Base-by-base conservation (phyloP, 2,113 vertebrate species). In the Campylomormyrus numenius region DNA sequence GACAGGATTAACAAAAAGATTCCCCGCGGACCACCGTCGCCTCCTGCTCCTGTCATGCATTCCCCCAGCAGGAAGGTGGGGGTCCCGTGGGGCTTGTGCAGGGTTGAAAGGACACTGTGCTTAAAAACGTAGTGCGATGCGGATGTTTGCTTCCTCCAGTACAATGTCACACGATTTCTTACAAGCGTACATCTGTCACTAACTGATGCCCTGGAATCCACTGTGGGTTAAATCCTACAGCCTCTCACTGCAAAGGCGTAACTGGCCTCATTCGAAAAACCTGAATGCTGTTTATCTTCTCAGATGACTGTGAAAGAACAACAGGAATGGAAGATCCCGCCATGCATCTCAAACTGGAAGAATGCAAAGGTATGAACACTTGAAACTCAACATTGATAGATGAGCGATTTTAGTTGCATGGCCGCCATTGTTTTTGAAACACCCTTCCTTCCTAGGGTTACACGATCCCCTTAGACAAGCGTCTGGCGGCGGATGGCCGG, bases 251-350 rank as follows among this genome's bases (percentile, higher is more conserved):
- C 66, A 70, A 15, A 70, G 66, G n/a, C 3, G 10, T 42, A 35
- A 17, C 39, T 19, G 39, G 39, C 27, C 45, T 45, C 15, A 46
- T 74, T 74, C 0, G 9, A 27, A 11, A 48, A 85, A 48, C 42
- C 83, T 85, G 31, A 74, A 52, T 52, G 46, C 10, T 48, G 21
- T n/a, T n/a, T 45, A 11, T 92, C 90, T 88, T 93, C 92, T 91
- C 91, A 99, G 98, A 99, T 99, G 98, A 99, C 98, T 0, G 98
- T 99, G 42, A 99, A 99, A 91, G 98, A 99, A 92, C 98, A 99
- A 88, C 98, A 99, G 89, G 98, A 99, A 84, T 99, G 98, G 98
- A 99, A 99, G 95, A 99, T 99, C 94, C 98, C 98, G 92, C 98
- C 98, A 0, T 99, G 98, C 93, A 99, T 99, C 94, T 99, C 98